Evolutionary conservation across 1,140 invertebrate genomes (phyloP), one percentile per base, ranked within the genome.

Genomic region (Tribolium madens): DNA sequence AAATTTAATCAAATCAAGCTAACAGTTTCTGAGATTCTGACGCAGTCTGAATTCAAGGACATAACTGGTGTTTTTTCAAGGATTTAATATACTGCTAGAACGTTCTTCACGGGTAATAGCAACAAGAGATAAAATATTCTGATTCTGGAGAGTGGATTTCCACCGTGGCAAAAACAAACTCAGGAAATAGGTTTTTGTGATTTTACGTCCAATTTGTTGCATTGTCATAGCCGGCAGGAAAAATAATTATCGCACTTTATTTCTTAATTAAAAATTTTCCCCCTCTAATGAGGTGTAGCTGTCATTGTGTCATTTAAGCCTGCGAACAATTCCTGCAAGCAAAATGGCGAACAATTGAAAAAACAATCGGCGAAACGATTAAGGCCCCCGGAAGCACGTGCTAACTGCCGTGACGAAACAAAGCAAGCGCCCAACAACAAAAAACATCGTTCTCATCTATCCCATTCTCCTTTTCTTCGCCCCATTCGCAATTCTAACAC

Each of bases 341-440:
- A 42, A 57, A 69, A 69, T 69, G 64, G 64, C 36, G 47, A 50
- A 71, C 68, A 71, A 71, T 71, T 71, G 26, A 71, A 71, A 71
- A 71, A 71, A 71, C 68, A 71, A 71, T 71, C 68, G 15, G 13
- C 68, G 68, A 71, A 71, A 71, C 68, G 68, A 71, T 71, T 71
- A 71, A 71, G 68, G 68, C 18, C 47, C 13, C 68, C 68, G 68
- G 47, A 71, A 71, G 68, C 68, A 71, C 68, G 68, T 71, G 68
- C 47, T 48, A 71, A 71, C 47, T 47, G 68, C 68, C 47, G 68
- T 71, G 68, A 50, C 47, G 68, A 71, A 71, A 71, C 68, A 71
- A 71, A 71, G 68, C 68, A 71, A 50, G 17, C 57, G 18, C 47
- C 64, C 47, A 47, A 71, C 68, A 71, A 71, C 68, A 71, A 71